These are phyloP conservation scores for Xiphophorus hellerii DNA, from an alignment of 2,113 vertebrate genomes.

Conservation along the genomic window DNA sequence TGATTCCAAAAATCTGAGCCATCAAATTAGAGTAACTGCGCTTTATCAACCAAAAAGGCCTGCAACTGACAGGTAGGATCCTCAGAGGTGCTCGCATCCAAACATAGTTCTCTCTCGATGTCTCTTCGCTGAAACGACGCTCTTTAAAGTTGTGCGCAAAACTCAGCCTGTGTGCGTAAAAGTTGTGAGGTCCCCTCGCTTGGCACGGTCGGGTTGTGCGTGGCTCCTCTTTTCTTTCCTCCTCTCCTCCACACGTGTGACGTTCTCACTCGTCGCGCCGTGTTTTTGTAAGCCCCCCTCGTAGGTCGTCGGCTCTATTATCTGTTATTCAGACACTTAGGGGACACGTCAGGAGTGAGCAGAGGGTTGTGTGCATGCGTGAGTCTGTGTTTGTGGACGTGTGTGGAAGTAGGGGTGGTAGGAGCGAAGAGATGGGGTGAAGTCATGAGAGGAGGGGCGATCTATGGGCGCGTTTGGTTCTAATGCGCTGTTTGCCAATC, in stretches of 20 bases:
- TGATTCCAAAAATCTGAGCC: slow-evolving; percentile 56
- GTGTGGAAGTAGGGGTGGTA: background rate
- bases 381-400: slow-evolving; percentile 6
- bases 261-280: slow-evolving; percentile 61
- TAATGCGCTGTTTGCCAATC: slow-evolving; percentile 56
- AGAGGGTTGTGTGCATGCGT: slow-evolving; percentile 9
- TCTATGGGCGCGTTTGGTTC: slow-evolving; percentile 27
- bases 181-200: slow-evolving; percentile 44
- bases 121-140: slow-evolving; percentile 3
- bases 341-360: slow-evolving; percentile 72
- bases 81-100: slow-evolving; percentile 32
- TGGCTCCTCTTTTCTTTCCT: slow-evolving; percentile 56
- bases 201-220: slow-evolving; percentile 38
- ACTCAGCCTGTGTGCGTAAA: slow-evolving; percentile 63
- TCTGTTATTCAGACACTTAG: slow-evolving; percentile 85
- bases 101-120: slow-evolving; percentile 16
- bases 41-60: slow-evolving; percentile 27
- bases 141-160: slow-evolving; percentile 58
- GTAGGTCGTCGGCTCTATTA: slow-evolving; percentile 84
- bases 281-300: slow-evolving; percentile 89
- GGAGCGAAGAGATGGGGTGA: slow-evolving; percentile 20
- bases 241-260: slow-evolving; percentile 65
- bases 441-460: slow-evolving; percentile 54
- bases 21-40: slow-evolving; percentile 32
- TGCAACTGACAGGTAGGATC: slow-evolving; percentile 38